phyloP scores from a whole-genome alignment of 2,888 invertebrate species.

The Eilema sororculum region DNA sequence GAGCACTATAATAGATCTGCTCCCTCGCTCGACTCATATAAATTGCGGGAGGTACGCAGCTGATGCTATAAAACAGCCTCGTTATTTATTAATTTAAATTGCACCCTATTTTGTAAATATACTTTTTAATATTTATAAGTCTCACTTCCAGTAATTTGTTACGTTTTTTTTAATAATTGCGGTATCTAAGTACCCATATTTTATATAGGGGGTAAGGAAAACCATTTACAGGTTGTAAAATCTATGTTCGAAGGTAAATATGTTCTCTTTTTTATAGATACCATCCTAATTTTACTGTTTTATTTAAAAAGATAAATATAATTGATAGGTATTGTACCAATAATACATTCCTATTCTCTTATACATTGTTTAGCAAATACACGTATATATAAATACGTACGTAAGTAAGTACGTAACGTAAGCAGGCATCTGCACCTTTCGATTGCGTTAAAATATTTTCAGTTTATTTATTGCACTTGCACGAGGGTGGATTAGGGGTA shows the following conservation, averaged over 20 bases:
- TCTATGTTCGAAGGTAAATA: no score
- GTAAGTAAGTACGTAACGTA: no score
- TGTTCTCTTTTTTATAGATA: no score
- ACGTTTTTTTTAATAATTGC: no score
- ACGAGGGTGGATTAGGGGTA: not conserved
- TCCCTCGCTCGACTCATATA: conserved; percentile 29
- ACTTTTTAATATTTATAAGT: not conserved
- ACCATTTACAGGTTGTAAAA: no score
- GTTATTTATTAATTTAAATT: conserved; percentile 23
- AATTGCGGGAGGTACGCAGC: conserved; percentile 30
- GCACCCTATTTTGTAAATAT: not conserved
- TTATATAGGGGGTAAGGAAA: not conserved
- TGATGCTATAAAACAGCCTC: conserved; percentile 30
- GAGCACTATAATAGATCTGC: conserved; percentile 36
- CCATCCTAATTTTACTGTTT: no score
- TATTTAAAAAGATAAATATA: no score
- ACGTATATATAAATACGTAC: no score
- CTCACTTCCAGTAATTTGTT: not conserved
- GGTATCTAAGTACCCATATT: no score
- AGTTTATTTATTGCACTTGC: not conserved
- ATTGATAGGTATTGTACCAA: no score
- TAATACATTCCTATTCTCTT: no score
- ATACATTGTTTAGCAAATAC: not conserved
- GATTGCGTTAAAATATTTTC: not conserved
- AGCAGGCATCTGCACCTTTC: no score